Evolutionary conservation across 2,797 vertebrate species (phyloP).

Genomic region (Melopsittacus undulatus): DNA sequence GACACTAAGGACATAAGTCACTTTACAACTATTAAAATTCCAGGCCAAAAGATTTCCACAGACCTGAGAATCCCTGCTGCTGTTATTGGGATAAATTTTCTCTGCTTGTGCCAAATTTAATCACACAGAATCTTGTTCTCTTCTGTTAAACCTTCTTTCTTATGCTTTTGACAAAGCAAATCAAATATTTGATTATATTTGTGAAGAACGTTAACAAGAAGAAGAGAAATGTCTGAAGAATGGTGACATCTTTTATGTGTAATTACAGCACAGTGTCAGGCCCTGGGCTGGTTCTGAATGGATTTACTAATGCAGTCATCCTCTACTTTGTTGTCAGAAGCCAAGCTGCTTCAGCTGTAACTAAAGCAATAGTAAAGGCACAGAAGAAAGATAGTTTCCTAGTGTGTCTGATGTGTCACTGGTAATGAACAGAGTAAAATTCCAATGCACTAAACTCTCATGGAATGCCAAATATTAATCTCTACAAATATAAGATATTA

Average conservation of each 20-base stretch:
- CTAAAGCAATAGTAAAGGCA: neutral
- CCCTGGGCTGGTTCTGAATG: neutral
- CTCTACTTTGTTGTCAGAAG: neutral
- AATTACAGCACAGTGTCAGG: neutral
- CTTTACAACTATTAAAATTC: constrained; percentile 8
- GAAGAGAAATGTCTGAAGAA: constrained; percentile 14
- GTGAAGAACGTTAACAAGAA: neutral
- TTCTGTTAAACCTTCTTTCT: neutral
- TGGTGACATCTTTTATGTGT: neutral
- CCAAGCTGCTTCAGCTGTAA: neutral
- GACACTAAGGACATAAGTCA: neutral
- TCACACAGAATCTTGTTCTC: neutral
- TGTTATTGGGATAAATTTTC: neutral
- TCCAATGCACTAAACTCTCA: neutral
- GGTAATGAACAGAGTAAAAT: neutral
- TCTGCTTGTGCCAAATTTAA: neutral
- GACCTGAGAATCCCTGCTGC: neutral
- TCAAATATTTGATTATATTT: neutral
- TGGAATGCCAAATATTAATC: neutral
- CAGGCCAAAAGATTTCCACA: neutral
- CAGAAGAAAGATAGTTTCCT: neutral
- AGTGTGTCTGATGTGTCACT: neutral
- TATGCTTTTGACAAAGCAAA: neutral
- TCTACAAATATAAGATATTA: neutral
- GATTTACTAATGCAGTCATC: neutral